Evolutionary conservation across 2,797 vertebrate species (phyloP).

Genomic region (Enteromius fasciolatus): DNA sequence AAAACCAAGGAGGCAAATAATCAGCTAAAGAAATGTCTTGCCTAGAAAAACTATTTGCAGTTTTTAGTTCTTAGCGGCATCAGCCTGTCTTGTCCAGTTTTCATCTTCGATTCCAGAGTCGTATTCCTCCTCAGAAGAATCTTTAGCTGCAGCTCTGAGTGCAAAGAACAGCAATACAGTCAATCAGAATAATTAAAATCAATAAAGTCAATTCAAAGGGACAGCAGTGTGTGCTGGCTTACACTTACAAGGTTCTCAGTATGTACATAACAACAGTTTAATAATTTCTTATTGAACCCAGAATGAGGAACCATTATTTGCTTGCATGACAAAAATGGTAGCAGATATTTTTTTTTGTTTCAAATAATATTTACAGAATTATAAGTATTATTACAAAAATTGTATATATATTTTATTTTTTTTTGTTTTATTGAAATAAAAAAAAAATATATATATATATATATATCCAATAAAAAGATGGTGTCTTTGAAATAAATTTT

Average conservation of each 20-base stretch:
- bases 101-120: conserved; percentile 90
- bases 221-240: background rate
- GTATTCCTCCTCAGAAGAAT: conserved; percentile 84
- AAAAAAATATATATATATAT: too few species aligned
- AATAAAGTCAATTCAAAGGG: background rate
- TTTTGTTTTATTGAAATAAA: background rate
- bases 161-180: conserved; percentile 50
- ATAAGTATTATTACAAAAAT: too few species aligned
- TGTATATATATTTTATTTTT: too few species aligned
- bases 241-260: background rate
- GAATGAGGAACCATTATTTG: background rate
- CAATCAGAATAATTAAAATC: background rate
- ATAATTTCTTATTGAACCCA: background rate
- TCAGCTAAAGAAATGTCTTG: conserved; percentile 3
- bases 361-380: background rate
- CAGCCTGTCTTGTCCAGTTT: conserved; percentile 85
- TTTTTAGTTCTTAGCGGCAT: conserved; percentile 85
- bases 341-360: background rate
- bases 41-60: background rate
- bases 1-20: conserved; percentile 27
- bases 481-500: too few species aligned
- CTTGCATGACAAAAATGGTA: background rate
- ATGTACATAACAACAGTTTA: background rate
- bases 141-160: conserved; percentile 81
- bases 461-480: too few species aligned